A percentile compares a stretch with the other conserved stretches of the same genome.
Evolutionary conservation across 2,113 vertebrate genomes (phyloP).

Genomic region (Lampris incognitus): DNA sequence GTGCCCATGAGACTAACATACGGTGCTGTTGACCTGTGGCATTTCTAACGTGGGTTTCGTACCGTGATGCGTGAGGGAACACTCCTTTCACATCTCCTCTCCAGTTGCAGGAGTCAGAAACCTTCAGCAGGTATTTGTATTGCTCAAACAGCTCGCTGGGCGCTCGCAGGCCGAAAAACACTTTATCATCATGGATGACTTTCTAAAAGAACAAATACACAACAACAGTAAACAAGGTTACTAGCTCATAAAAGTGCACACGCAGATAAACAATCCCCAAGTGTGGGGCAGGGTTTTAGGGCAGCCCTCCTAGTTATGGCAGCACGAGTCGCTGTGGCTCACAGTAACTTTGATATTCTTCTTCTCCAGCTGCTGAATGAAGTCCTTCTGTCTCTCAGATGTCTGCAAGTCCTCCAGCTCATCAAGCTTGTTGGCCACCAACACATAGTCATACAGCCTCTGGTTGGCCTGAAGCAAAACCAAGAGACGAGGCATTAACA

Average conservation of each 20-base stretch:
- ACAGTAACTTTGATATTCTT: constrained; percentile 86
- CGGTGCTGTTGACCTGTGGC: neutral
- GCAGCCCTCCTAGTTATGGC: neutral
- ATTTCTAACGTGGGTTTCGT: neutral
- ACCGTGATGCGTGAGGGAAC: constrained; percentile 80
- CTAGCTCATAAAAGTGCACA: too few species aligned
- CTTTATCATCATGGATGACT: constrained; percentile 72
- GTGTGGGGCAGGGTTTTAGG: too few species aligned
- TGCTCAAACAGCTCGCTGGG: constrained; percentile 77
- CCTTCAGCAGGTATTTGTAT: constrained; percentile 84
- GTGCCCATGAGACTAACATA: neutral
- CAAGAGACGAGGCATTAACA: neutral
- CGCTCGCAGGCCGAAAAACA: constrained; percentile 87
- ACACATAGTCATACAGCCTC: constrained; percentile 84
- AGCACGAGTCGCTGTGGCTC: constrained; percentile 47
- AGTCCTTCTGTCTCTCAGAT: constrained; percentile 78
- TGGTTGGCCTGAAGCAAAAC: constrained; percentile 36
- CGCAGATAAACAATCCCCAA: too few species aligned
- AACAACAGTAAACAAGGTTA: neutral
- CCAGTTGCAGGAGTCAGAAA: constrained; percentile 78
- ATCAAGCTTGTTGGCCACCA: constrained; percentile 78
- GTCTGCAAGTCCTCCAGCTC: constrained; percentile 27
- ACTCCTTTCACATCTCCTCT: constrained; percentile 24
- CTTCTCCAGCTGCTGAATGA: constrained; percentile 76
- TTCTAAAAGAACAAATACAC: constrained; percentile 68